Evolutionary conservation across 2,888 invertebrate species (phyloP).

Genomic region (Drosophila multiciliata): DNA sequence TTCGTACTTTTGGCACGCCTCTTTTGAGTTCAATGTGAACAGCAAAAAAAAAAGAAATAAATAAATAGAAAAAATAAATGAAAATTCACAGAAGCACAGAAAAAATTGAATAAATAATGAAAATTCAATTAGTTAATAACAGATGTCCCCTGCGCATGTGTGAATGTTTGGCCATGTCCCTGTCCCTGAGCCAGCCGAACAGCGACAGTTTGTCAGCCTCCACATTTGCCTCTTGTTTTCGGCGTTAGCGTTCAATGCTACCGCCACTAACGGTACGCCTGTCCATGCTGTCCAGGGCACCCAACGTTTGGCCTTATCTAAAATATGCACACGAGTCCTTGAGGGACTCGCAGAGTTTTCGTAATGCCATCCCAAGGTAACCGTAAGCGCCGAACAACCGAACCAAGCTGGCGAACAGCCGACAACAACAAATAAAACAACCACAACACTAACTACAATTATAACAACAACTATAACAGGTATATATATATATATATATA

Average conservation of each 20-base stretch:
- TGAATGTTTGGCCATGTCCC: constrained; percentile 68
- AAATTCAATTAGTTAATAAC: constrained; percentile 76
- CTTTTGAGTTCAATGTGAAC: constrained; percentile 75
- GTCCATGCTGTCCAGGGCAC: constrained; percentile 53
- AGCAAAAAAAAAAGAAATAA: constrained; percentile 17
- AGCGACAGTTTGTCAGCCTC: constrained; percentile 13
- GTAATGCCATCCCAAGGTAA: constrained; percentile 72
- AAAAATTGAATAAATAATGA: constrained; percentile 35
- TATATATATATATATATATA: constrained; percentile 18
- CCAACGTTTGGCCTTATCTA: constrained; percentile 79
- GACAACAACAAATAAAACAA: constrained; percentile 35
- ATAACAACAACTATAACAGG: constrained; percentile 20
- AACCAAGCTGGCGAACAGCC: constrained; percentile 28
- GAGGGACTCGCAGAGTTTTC: constrained; percentile 67
- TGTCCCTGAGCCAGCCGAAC: constrained; percentile 54
- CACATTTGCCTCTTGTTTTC: constrained; percentile 31
- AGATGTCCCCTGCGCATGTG: constrained; percentile 65
- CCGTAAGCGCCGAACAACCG: constrained; percentile 25
- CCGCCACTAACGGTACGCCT: constrained; percentile 3
- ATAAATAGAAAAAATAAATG: background rate
- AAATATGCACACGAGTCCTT: constrained; percentile 78
- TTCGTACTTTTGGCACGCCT: constrained; percentile 13
- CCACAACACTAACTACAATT: constrained; percentile 21
- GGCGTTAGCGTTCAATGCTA: constrained; percentile 48
- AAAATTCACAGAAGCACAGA: background rate